Evolutionary conservation across 2,888 invertebrate genomes (phyloP), one percentile per base, ranked within the genome.

Genomic region (Priocnemis perturbator): DNA sequence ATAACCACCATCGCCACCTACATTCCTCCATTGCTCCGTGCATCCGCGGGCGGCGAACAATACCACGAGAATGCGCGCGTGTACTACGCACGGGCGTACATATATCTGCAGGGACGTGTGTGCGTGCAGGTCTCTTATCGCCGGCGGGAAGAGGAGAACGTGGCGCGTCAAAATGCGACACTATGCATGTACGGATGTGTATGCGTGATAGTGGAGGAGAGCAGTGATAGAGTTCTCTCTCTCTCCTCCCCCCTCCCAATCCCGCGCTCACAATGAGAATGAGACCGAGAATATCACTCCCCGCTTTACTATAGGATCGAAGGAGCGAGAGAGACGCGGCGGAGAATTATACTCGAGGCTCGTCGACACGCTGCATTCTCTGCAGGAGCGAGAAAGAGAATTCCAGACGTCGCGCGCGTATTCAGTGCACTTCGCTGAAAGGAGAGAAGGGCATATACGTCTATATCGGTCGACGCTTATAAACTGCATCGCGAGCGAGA

Each of bases 141-240:
- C 37, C 37, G 37, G 37, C 37, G 37, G 50, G 20, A 50, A 19
- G 67, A 74, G 70, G 67, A 74, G 70, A 67, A 74, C 74, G 67
- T 66, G 70, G 74, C 68, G 60, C 52, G 74, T 74, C 70, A 70
- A 74, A 70, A 67, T 56, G 19, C 56, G 58, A 48, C 47, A 21
- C 37, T 61, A 58, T 59, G 45, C 61, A 57, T 57, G 55, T 44
- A 53, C 30, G 53, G 45, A 21, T 56, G 44, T 48, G 50, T 17
- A 47, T 19, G 14, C 14, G 45, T 60, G 58, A 26, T 26, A 37
- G 37, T 37, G 14, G 4, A 37, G 37, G 1, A 37, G 37, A 2
- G 26, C 3, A 26, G 26, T 26, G n/a, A n/a, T n/a, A n/a, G n/a
- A n/a, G n/a, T n/a, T n/a, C n/a, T n/a, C n/a, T n/a, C n/a, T n/a